These are phyloP conservation scores for Spisula subtruncata DNA, from an alignment of 2,888 invertebrate genomes.

Conservation along the genomic window DNA sequence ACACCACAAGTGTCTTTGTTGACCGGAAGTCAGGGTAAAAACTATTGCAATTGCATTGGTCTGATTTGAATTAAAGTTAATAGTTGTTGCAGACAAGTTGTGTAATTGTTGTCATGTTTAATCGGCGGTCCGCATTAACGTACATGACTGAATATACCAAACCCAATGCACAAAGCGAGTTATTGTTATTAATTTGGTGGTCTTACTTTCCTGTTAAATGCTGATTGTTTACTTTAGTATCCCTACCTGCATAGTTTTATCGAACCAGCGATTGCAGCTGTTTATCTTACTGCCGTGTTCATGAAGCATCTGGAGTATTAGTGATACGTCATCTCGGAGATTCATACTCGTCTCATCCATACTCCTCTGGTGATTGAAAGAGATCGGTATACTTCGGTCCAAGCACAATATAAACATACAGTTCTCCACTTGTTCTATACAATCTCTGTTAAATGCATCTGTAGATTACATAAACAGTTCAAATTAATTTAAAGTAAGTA, in stretches of 20 bases:
- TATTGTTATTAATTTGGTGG: too few relatives aligned
- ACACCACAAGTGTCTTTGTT: too few relatives aligned
- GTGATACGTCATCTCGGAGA: constrained; percentile 83
- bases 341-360: constrained; percentile 79
- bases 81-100: too few relatives aligned
- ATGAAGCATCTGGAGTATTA: constrained; percentile 93
- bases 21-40: too few relatives aligned
- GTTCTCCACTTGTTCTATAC: constrained; percentile 94
- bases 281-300: constrained; percentile 95
- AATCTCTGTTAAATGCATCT: constrained; percentile 94
- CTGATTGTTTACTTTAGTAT: too few relatives aligned
- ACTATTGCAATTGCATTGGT: too few relatives aligned
- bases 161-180: too few relatives aligned
- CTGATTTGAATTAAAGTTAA: too few relatives aligned
- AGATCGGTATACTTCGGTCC: constrained; percentile 90
- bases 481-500: not conserved
- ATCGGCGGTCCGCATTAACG: too few relatives aligned
- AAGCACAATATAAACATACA: constrained; percentile 96
- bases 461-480: constrained; percentile 67
- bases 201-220: too few relatives aligned
- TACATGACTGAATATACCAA: too few relatives aligned
- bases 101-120: too few relatives aligned
- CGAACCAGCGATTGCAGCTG: constrained; percentile 98
- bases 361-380: constrained; percentile 89
- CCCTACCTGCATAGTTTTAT: constrained; percentile 96